Base-by-base conservation (phyloP, 2,113 vertebrate species). In the Peromyscus polionotus region DNA sequence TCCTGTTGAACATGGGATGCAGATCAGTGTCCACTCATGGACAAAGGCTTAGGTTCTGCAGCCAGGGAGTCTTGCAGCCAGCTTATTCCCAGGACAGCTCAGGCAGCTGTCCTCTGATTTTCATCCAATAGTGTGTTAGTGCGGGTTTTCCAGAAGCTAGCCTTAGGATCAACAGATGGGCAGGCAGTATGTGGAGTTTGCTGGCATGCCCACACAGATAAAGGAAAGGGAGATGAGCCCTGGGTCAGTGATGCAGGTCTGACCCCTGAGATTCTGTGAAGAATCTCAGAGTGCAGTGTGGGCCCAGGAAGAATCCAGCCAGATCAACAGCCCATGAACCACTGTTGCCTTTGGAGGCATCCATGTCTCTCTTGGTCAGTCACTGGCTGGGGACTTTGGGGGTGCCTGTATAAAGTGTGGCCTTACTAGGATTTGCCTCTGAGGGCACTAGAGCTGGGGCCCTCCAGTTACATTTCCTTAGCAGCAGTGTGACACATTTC, bases 111-210 rank as follows among this genome's bases (percentile, higher is more conserved):
- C 76, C 54, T 54, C 13, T 33, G 67, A 70, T 67, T 85, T 93
- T 28, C 70, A 65, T 57, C 48, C 20, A 28, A 3, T 45, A 20
- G 33, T 79, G 36, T 76, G n/a, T 73, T 65, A 33, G 26, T 94
- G 59, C 88, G 57, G 95, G 7, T 88, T 68, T 72, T 87, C 54
- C 75, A 85, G 88, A 96, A 91, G 76, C 85, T 63, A 91, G 85
- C 31, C n/a, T 24, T 17, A 31, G 67, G 45, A 17, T 85, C 57
- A 54, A 45, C 63, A 90, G 79, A 63, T 76, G 51, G 36, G 26
- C 42, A 26, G 31, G 59, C 42, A 80, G 31, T 7, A 16, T 57
- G 36, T 36, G 59, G 63, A 45, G 73, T 57, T 31, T 83, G 17
- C 14, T 26, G 36, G 72, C 33, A 24, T 57, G 36, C 68, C 68